Conservation (phyloP, 2,113 vertebrate species). For the Dryoscopus gambensis region DNA sequence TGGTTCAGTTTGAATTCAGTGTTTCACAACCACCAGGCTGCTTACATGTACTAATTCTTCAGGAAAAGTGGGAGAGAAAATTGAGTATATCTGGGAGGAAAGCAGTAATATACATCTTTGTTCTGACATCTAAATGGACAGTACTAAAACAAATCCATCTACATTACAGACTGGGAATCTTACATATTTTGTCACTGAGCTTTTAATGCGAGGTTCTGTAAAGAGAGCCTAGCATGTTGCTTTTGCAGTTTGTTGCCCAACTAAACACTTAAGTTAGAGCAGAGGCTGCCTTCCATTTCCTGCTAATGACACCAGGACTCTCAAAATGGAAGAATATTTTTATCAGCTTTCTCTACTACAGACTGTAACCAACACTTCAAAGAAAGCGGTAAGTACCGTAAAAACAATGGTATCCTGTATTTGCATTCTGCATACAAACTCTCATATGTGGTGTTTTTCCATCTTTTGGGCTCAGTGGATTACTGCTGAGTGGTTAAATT, state of each 20-base stretch:
- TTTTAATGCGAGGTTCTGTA: neutral
- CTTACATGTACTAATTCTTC: neutral
- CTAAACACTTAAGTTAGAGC: neutral
- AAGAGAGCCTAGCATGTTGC: neutral
- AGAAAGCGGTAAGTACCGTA: neutral
- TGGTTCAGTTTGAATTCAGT: neutral
- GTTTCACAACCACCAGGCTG: neutral
- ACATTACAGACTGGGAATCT: neutral
- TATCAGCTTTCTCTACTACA: neutral
- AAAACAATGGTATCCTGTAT: neutral
- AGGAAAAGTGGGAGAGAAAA: neutral
- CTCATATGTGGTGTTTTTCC: accelerated
- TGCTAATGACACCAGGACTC: neutral
- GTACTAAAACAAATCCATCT: neutral
- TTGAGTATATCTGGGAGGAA: neutral
- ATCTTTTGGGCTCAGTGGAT: neutral
- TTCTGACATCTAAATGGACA: neutral
- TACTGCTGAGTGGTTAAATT: neutral
- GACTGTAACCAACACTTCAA: neutral
- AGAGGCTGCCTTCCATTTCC: neutral
- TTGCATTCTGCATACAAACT: neutral
- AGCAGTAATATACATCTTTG: neutral
- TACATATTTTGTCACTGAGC: neutral
- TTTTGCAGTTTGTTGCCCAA: neutral
- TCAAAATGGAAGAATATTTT: neutral